Conservation (phyloP, 1,140 invertebrate species). For the Varroa destructor region DNA sequence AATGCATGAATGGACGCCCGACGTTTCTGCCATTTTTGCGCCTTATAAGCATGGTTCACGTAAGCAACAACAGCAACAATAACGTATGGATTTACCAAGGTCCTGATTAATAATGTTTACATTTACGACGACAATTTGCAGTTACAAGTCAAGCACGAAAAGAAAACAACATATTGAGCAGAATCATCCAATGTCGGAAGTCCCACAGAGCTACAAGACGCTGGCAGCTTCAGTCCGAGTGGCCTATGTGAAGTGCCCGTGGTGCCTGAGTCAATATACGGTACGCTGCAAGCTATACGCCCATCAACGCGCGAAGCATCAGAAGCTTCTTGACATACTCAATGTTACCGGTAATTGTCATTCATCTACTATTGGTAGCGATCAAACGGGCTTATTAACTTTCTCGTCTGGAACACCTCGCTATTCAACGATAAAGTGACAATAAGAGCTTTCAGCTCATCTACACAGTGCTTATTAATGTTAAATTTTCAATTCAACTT, state of each 20-base stretch:
- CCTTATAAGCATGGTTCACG: background rate
- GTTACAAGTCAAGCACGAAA: constrained; percentile 69
- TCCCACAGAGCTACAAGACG: constrained; percentile 45
- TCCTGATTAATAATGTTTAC: no score
- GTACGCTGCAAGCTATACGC: constrained; percentile 64
- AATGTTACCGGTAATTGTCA: constrained; percentile 14
- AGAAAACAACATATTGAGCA: constrained; percentile 70
- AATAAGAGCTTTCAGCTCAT: no score
- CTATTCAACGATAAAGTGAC: no score
- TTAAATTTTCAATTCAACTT: no score
- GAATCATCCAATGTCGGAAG: constrained; percentile 61
- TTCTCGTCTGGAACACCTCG: background rate
- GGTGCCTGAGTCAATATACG: constrained; percentile 72
- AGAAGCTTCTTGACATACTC: constrained; percentile 39
- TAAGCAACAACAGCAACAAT: no score
- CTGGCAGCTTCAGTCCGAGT: constrained; percentile 37
- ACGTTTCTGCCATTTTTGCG: no score
- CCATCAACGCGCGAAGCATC: constrained; percentile 63
- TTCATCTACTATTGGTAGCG: constrained; percentile 32
- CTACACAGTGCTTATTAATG: no score
- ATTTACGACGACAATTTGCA: background rate
- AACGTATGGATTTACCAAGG: no score
- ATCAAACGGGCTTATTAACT: background rate
- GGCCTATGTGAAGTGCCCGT: constrained; percentile 46
- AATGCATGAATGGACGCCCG: no score